Evolutionary conservation across 2,888 invertebrate genomes (phyloP), one percentile per base, ranked within the genome.

Genomic region (Aplocera efformata): DNA sequence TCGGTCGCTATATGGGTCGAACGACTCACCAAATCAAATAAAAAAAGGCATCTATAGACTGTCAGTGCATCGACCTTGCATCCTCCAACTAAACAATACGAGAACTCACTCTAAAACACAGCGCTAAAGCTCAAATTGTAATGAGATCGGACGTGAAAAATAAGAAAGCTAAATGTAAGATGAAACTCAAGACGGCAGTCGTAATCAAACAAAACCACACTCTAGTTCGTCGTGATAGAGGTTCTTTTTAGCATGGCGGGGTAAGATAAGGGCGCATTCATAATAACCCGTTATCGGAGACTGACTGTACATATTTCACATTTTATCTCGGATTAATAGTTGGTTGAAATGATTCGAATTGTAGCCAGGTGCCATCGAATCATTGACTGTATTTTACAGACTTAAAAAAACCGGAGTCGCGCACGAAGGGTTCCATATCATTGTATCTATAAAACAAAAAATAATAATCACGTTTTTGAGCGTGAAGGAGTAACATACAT

Each of bases 11-110:
- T 85, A 79, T 88, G 80, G 86, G 86, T 86, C 86, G 85, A 66
- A 71, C 75, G 75, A 79, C 79, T 79, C 78, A 74, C 83, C 82
- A 81, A 82, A 86, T 86, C 84, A 88, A 86, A 86, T 83, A 83
- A 85, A 85, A 88, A 83, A 79, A n/a, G n/a, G 76, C 80, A 74
- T 61, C 79, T 80, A 84, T 83, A 83, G 81, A 67, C 77, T 66
- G 70, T 56, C 74, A 67, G 88, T 81, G 84, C 88, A 86, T 73
- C 76, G 86, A 86, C 88, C 88, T 84, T 80, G 79, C 77, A 78
- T 79, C 79, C 76, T 74, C 66, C 41, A 36, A 43, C 42, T 45
- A 36, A 41, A 35, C 42, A 24, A 66, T 63, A 64, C 49, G 66
- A 65, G 66, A 52, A 53, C 42, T 57, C 60, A 66, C 63, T 36